A percentile compares a stretch with the other conserved stretches of the same genome.
Evolutionary conservation across 2,797 vertebrate genomes (phyloP).

Genomic region (Eulemur albifrons): DNA sequence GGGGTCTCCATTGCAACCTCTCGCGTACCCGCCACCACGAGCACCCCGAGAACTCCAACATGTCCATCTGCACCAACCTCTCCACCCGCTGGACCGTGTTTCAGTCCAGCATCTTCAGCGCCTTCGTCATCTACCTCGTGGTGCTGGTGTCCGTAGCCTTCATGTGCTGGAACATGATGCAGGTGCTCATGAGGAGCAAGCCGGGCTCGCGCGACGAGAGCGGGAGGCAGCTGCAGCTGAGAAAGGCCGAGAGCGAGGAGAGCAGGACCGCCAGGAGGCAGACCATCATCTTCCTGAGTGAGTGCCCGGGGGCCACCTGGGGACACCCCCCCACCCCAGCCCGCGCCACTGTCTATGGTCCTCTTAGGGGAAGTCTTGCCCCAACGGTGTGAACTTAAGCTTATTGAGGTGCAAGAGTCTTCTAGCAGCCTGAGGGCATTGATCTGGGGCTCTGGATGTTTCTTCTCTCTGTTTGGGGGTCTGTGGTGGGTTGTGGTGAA

Average conservation of each 20-base stretch:
- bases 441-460: neutral
- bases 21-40: constrained; percentile 34
- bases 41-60: constrained; percentile 80
- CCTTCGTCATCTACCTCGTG: constrained; percentile 91
- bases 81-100: constrained; percentile 91
- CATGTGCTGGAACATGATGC: constrained; percentile 95
- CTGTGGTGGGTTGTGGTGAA: neutral
- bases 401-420: neutral
- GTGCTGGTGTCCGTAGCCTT: constrained; percentile 89
- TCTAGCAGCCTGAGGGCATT: neutral
- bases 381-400: neutral
- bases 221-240: constrained; percentile 25
- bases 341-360: neutral
- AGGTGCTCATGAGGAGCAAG: constrained; percentile 83
- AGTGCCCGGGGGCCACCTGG: constrained; percentile 17
- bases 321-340: accelerated
- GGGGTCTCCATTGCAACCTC: constrained; percentile 26
- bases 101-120: constrained; percentile 89
- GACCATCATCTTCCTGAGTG: constrained; percentile 95
- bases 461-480: neutral
- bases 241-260: constrained; percentile 86
- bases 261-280: constrained; percentile 90
- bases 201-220: constrained; percentile 57
- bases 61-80: constrained; percentile 95
- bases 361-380: neutral